A percentile compares a stretch with the other conserved stretches of the same genome.
Evolutionary conservation across 2,113 vertebrate species (phyloP).

Genomic region (Cardinalis cardinalis): DNA sequence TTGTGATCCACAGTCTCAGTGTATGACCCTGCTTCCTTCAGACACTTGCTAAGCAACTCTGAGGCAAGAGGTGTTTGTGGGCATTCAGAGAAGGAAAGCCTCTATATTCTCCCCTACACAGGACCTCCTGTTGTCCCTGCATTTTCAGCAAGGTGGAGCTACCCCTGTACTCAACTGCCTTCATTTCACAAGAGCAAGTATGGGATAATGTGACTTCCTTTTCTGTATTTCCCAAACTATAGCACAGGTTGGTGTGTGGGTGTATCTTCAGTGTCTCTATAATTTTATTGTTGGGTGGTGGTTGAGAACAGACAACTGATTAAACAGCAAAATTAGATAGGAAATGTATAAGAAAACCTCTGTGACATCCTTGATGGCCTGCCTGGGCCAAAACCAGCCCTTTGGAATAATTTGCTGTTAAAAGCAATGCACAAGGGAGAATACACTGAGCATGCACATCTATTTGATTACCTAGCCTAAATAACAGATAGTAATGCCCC

Average conservation of each 20-base stretch:
- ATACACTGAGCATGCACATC: not conserved
- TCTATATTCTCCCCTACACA: fast-evolving
- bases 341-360: not conserved
- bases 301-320: not conserved
- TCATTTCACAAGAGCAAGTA: not conserved
- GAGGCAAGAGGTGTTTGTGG: not conserved
- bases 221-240: not conserved
- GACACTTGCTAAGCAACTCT: not conserved
- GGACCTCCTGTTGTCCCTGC: not conserved
- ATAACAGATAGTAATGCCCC: not conserved
- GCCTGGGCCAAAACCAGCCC: not conserved
- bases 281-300: not conserved
- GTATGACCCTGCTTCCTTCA: not conserved
- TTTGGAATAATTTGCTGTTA: not conserved
- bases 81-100: not conserved
- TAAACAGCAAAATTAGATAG: not conserved
- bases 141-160: not conserved
- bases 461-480: not conserved
- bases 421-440: not conserved
- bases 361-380: not conserved
- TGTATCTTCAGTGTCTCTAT: not conserved
- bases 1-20: not conserved
- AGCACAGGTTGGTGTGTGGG: not conserved
- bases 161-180: not conserved
- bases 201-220: not conserved